phyloP scores from a whole-genome alignment of 2,888 invertebrate species.

The Philereme transversata region DNA sequence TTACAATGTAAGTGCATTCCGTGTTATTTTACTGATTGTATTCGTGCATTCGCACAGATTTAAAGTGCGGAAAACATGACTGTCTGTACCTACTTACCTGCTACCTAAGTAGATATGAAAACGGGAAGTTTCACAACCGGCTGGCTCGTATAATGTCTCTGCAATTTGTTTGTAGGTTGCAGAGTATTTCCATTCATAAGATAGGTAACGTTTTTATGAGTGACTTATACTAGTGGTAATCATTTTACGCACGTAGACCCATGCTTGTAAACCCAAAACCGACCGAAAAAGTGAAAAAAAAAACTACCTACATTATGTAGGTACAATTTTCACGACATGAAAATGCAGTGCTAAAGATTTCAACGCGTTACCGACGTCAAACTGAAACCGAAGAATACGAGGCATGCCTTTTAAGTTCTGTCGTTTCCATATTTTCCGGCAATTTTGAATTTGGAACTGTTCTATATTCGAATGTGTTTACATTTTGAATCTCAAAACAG shows the following conservation, averaged over 20 bases:
- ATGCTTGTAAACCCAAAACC: too few species aligned
- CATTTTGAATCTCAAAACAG: too few species aligned
- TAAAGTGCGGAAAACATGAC: constrained; percentile 18
- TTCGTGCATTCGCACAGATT: constrained; percentile 14
- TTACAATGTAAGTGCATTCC: constrained; percentile 1
- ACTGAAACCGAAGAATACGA: too few species aligned
- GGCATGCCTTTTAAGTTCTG: too few species aligned
- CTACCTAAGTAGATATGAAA: constrained; percentile 37
- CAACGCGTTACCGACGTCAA: constrained; percentile 19
- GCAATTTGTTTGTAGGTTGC: constrained; percentile 9
- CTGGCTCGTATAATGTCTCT: constrained; percentile 45
- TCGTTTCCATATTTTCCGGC: too few species aligned
- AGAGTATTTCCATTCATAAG: constrained; percentile 8
- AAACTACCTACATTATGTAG: too few species aligned
- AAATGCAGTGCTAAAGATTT: constrained; percentile 26
- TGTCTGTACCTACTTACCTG: not conserved
- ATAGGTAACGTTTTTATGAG: not conserved
- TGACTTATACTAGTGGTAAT: not conserved
- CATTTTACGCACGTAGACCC: too few species aligned
- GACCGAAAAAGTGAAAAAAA: too few species aligned
- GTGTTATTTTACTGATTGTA: constrained; percentile 10
- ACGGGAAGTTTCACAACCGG: constrained; percentile 68
- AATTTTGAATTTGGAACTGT: too few species aligned
- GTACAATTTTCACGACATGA: not conserved
- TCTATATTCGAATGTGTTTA: too few species aligned